Base-by-base conservation (phyloP, 2,113 vertebrate genomes). In the Asarcornis scutulata region DNA sequence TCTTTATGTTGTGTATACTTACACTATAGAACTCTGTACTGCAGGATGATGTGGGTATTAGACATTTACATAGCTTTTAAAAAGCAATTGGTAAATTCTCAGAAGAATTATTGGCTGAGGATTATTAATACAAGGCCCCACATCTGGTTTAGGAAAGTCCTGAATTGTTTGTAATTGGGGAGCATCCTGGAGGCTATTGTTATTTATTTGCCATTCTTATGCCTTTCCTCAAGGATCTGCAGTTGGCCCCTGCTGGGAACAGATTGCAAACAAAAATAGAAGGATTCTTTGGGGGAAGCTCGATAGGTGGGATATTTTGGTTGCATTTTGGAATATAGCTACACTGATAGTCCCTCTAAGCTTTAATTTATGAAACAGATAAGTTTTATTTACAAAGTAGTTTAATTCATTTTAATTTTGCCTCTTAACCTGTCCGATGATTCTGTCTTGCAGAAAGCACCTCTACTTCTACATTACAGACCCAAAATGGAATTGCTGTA, bases 401-500 rank as follows among this genome's bases (percentile, higher is more conserved):
- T 68, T 79, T 7, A 75, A 82, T 76, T 88, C 17, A 69, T 79
- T 86, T 89, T 92, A 21, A 7, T 53, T 86, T 93, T 90, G 22
- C 72, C 63, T 36, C 34, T 86, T 76, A 92, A 89, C 60, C 17
- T 76, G 56, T 76, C 60, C 72, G 64, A 62, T 89, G 72, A 84
- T 90, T 93, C 73, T 91, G 76, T 96, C 60, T 98, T 97, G 13
- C 98, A 99, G 99, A 99, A 99, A 98, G 99, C 99, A 4, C 99
- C 99, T 25, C 99, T 99, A 91, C 98, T 99, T 97, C 98, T 99
- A 96, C 99, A 99, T 98, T 99, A 99, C 98, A 99, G 99, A 99
- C 99, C 99, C 96, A 99, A 99, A 98, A 99, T 99, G 99, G 99
- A 99, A 98, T 98, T 99, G 97, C 98, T 99, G 98, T 99, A 99